Evolutionary conservation across 92 coral and sea anemone genomes (phyloP).

Genomic region (Parazoanthus darwini): DNA sequence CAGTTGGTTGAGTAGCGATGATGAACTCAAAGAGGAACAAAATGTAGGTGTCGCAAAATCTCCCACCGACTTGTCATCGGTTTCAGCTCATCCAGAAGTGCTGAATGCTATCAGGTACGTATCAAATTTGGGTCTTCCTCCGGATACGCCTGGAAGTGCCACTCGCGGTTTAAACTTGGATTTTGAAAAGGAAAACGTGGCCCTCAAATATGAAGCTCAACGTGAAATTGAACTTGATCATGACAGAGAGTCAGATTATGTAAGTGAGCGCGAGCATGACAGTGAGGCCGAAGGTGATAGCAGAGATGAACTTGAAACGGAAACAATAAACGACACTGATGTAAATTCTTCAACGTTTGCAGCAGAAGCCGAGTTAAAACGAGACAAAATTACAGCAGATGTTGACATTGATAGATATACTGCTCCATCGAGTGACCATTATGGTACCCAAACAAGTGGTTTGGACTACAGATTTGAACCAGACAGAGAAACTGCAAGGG

Average conservation of each 20-base stretch:
- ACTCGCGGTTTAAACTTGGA: background rate
- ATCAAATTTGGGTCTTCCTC: slow-evolving; percentile 20
- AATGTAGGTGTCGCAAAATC: slow-evolving; percentile 13
- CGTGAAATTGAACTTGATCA: background rate
- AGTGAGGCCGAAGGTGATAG: background rate
- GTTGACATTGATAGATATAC: background rate
- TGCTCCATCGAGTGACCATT: background rate
- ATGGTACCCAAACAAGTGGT: background rate
- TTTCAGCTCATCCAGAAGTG: slow-evolving; percentile 39
- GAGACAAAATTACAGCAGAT: background rate
- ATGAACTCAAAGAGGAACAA: slow-evolving; percentile 45
- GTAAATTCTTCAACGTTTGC: background rate
- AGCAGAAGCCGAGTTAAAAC: background rate
- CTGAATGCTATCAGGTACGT: slow-evolving; percentile 32
- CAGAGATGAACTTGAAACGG: slow-evolving; percentile 29
- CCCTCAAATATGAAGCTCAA: background rate
- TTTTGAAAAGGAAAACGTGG: background rate
- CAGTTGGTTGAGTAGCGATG: slow-evolving; percentile 84
- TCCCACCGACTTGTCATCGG: background rate
- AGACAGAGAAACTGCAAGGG: background rate
- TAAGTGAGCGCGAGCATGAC: background rate
- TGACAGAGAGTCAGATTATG: background rate
- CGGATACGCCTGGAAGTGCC: background rate
- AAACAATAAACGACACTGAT: background rate
- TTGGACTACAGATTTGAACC: background rate